phyloP scores from a whole-genome alignment of 2,797 vertebrate species.

The Anolis apletophallus region DNA sequence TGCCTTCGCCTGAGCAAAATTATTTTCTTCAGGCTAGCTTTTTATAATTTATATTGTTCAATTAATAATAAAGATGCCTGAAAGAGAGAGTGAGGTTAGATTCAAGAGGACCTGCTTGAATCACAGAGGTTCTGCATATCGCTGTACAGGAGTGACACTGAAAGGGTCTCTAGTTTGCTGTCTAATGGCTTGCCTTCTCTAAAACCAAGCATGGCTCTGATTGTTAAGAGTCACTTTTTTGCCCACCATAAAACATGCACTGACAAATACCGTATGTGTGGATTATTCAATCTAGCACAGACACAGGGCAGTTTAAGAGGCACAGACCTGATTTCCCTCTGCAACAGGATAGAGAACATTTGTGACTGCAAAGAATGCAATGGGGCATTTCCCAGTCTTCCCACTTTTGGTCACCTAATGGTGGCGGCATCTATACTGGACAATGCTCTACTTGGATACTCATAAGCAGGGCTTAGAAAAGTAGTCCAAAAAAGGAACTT shows the following conservation, averaged over 20 bases:
- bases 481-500: not conserved
- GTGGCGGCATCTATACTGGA: not conserved
- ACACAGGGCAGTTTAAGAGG: not conserved
- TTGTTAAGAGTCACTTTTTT: not conserved
- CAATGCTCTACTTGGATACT: not conserved
- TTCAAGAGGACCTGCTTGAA: not conserved
- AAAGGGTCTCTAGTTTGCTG: not conserved
- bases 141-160: not conserved
- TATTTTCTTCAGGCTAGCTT: constrained; percentile 7
- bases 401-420: not conserved
- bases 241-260: not conserved
- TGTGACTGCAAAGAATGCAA: not conserved
- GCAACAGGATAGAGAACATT: not conserved
- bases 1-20: not conserved
- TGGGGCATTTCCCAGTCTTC: not conserved
- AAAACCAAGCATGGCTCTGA: not conserved
- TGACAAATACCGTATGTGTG: not conserved
- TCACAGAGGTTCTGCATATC: not conserved
- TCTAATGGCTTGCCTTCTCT: not conserved
- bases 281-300: not conserved
- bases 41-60: constrained; percentile 32
- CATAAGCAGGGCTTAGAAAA: not conserved
- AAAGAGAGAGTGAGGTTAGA: not conserved
- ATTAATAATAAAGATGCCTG: constrained; percentile 10
- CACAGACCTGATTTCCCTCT: not conserved